A percentile compares a stretch with the other conserved stretches of the same genome.
Conservation (phyloP, 37 sponge, comb jelly and placozoan genomes). For the Halisarca cf. caerulea region DNA sequence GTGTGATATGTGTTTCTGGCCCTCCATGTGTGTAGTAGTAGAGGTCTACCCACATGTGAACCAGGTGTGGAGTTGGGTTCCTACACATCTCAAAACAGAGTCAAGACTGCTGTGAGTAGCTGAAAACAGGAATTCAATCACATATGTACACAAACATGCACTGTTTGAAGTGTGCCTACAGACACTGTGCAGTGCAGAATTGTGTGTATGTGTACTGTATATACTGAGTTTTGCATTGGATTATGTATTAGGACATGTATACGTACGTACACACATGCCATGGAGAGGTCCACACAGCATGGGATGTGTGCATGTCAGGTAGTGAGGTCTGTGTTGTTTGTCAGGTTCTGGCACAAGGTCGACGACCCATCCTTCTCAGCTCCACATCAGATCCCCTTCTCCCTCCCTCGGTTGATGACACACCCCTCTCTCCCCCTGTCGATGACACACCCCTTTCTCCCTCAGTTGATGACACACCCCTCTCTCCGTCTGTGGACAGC, state of each 20-base stretch:
- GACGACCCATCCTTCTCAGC: not conserved
- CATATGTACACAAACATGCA: too few species aligned
- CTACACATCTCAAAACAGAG: not conserved
- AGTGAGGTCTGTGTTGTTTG: not conserved
- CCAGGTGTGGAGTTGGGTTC: not conserved
- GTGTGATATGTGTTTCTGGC: too few species aligned
- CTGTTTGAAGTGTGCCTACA: too few species aligned
- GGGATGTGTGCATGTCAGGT: not conserved
- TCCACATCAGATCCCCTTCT: conserved; percentile 21
- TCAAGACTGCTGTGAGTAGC: conserved; percentile 35
- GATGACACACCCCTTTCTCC: conserved; percentile 1
- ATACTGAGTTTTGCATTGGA: too few species aligned
- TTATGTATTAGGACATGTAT: not conserved
- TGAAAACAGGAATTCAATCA: too few species aligned
- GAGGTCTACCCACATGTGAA: conserved; percentile 7
- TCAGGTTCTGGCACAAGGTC: conserved; percentile 34
- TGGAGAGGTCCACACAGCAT: not conserved
- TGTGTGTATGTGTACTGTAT: too few species aligned
- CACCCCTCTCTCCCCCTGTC: not conserved
- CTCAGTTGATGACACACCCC: conserved; percentile 5
- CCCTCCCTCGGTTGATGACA: conserved; percentile 1
- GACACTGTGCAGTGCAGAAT: too few species aligned
- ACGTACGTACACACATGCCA: not conserved
- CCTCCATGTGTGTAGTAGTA: not conserved
- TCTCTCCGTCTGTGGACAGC: not conserved